Evolutionary conservation across 2,888 invertebrate genomes (phyloP).

Genomic region (Cantharis lateralis): DNA sequence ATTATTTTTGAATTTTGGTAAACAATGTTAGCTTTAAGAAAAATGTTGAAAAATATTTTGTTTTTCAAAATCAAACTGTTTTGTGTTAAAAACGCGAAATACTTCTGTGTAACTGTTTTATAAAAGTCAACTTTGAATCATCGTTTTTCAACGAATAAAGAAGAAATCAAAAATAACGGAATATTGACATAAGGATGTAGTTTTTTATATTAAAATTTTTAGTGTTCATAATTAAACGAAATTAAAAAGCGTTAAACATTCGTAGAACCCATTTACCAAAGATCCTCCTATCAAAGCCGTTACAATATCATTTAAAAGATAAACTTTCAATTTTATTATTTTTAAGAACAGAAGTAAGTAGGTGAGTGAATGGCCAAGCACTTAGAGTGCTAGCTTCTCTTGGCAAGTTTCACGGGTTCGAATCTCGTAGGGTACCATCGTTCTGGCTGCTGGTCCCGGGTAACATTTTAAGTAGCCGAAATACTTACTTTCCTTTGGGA

Average conservation of each 20-base stretch:
- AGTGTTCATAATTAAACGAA: not conserved
- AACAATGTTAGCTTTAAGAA: not conserved
- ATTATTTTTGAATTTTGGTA: not conserved
- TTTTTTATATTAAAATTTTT: not conserved
- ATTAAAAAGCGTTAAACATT: not conserved
- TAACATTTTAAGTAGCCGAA: too few relatives aligned
- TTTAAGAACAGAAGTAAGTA: not conserved
- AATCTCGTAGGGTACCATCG: too few relatives aligned
- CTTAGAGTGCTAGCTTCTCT: too few relatives aligned
- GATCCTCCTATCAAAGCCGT: not conserved
- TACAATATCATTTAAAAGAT: not conserved
- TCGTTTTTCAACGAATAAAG: not conserved
- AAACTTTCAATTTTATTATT: not conserved
- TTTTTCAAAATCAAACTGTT: not conserved
- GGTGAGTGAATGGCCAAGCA: too few relatives aligned
- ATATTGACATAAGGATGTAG: not conserved
- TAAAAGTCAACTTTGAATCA: not conserved
- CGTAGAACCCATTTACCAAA: not conserved
- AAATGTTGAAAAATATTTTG: not conserved
- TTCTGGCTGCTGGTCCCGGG: too few relatives aligned
- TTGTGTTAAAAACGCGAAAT: not conserved
- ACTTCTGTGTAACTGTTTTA: not conserved
- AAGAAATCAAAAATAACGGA: not conserved
- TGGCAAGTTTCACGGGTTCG: too few relatives aligned
- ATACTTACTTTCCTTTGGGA: too few relatives aligned